Base-by-base conservation (phyloP, 2,113 vertebrate species). In the Perccottus glenii region DNA sequence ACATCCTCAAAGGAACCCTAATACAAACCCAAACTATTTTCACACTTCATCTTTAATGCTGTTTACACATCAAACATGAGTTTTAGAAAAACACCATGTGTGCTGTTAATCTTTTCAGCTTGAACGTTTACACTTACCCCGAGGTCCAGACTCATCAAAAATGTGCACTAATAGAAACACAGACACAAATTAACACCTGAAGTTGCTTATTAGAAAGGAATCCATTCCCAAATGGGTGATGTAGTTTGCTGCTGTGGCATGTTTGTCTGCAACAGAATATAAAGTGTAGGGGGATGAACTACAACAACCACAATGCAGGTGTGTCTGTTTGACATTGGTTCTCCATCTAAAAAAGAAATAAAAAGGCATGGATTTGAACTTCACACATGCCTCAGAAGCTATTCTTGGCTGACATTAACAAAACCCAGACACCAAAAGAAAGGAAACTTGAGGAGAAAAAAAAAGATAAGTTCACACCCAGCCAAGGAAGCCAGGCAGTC, bases 361-460 rank as follows among this genome's bases (percentile, higher is more conserved):
- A 66, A 77, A 59, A 73, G 71, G 64, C 19, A 32, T 75, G 84
- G 81, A 84, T 79, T 75, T 80, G 84, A 84, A 89, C 80, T 82
- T 85, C 88, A 91, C 85, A 90, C 77, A 60, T 60, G 77, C 83
- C 73, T 87, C 73, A 80, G 85, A 90, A 87, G 80, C 77, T 84
- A 84, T 86, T 88, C 82, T 89, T 86, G 85, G 79, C 83, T 85
- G 89, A 85, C 88, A 78, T 78, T 82, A 86, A 82, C 83, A 75
- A 78, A 82, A 81, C 55, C 75, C 73, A 84, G 81, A 83, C 76
- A 45, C 67, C 0, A 73, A 64, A 82, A 74, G 76, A 83, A 81
- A 77, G 60, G 46, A 73, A 73, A 73, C 12, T 33, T 43, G 65
- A 62, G 50, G 44, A 38, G 52, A 60, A 43, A 64, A 51, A 44